Evolutionary conservation across 1,140 invertebrate species (phyloP), one percentile per base, ranked within the genome.

Genomic region (Scylla paramamosain): DNA sequence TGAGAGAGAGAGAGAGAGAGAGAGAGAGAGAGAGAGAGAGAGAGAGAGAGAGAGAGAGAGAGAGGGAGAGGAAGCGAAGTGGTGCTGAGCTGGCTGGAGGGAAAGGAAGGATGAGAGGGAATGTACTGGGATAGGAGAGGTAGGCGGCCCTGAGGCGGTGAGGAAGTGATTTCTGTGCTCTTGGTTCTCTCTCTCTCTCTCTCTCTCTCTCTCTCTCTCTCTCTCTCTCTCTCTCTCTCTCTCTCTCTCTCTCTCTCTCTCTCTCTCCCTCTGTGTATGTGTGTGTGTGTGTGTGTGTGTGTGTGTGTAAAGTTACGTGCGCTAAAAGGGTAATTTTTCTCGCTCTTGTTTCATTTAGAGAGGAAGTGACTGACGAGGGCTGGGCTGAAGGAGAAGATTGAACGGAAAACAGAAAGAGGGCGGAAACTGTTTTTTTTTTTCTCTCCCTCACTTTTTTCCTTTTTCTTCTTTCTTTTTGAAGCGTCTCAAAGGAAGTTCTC

Each of bases 1-100:
- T 0, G 1, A 7, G 77, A 83, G 77, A 83, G 77, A 83, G 77
- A 83, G 1, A 83, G 77, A 83, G 77, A 14, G 83, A 86, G 83
- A 86, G 83, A 86, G 83, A 88, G 31, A 46, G 86, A 31, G 86
- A 32, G 86, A 87, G 84, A 28, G 84, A 97, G 97, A 97, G 97
- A 28, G 89, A 46, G 39, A 29, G 16, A 29, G 46, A 28, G 48
- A 48, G 52, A 20, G 46, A 16, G 46, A 29, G 77, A 31, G 39
- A 28, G 29, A 48, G 83, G 82, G 83, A 28, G 10, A 16, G 92
- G 83, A 29, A 20, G 92, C 7, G 82, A 45, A 29, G 83, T 10
- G 31, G 31, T 4, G 31, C n/a, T 59, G 32, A 31, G 91, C 12
- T 16, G 77, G 91, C 12, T 16, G 77, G 82, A 31, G 39, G 20